phyloP scores from a whole-genome alignment of 2,888 invertebrate species.

The Callinectes sapidus region DNA sequence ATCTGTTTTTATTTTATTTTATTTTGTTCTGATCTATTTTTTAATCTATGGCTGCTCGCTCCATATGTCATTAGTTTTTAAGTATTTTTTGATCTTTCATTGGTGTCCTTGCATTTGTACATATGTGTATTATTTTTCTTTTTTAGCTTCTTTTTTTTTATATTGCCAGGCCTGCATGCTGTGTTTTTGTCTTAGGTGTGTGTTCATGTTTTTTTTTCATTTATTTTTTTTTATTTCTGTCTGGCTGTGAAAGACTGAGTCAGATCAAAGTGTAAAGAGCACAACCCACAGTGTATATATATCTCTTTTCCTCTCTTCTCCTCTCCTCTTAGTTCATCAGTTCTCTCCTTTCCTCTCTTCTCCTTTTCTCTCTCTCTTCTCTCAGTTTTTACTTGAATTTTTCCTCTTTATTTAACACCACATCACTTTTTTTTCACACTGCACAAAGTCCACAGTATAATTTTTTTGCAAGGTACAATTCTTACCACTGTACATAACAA shows the following conservation, averaged over 20 bases:
- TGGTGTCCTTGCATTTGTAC: background rate
- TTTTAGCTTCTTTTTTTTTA: background rate
- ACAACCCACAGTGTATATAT: background rate
- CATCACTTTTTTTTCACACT: too few relatives aligned
- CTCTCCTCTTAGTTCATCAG: too few relatives aligned
- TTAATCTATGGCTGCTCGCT: too few relatives aligned
- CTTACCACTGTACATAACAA: too few relatives aligned
- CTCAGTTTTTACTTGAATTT: too few relatives aligned
- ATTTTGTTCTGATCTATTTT: too few relatives aligned
- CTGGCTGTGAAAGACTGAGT: background rate
- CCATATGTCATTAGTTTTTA: background rate
- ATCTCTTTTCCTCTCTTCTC: background rate
- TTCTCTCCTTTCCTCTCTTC: too few relatives aligned
- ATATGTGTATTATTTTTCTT: background rate
- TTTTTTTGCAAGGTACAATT: too few relatives aligned
- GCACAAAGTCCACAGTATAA: too few relatives aligned
- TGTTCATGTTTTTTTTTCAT: background rate
- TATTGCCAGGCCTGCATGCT: background rate
- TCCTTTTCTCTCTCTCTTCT: too few relatives aligned
- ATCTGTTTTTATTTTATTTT: too few relatives aligned
- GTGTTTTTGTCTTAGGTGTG: background rate
- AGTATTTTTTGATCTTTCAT: background rate
- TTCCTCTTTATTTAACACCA: too few relatives aligned
- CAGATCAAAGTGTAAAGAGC: slow-evolving; percentile 7
- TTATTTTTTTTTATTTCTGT: background rate